A percentile compares a stretch with the other conserved stretches of the same genome.
Evolutionary conservation across 2,888 invertebrate genomes (phyloP).

Genomic region (Caenorhabditis macrosperma): DNA sequence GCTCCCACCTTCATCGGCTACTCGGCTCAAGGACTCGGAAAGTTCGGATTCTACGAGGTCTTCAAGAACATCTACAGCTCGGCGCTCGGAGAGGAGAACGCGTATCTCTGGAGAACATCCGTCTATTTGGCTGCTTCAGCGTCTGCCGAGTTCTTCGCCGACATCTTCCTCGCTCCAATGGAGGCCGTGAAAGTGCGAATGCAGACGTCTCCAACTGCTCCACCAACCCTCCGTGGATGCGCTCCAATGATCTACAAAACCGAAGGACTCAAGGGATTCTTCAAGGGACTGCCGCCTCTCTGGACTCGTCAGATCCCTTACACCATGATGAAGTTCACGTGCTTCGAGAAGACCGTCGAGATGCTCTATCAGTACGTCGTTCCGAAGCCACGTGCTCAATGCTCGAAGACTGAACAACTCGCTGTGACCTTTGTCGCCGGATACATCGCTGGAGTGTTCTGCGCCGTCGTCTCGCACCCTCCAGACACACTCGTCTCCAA

Average conservation of each 20-base stretch:
- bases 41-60: constrained; percentile 95
- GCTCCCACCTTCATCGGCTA: constrained; percentile 96
- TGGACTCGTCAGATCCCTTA: constrained; percentile 97
- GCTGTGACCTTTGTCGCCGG: constrained; percentile 95
- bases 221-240: constrained; percentile 62
- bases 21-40: constrained; percentile 91
- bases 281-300: constrained; percentile 89
- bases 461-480: constrained; percentile 97
- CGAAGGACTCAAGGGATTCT: constrained; percentile 82
- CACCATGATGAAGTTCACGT: constrained; percentile 99
- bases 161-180: constrained; percentile 95
- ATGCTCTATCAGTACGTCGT: constrained; percentile 88
- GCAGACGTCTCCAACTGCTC: constrained; percentile 67
- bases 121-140: constrained; percentile 93
- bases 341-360: constrained; percentile 95
- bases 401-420: constrained; percentile 92
- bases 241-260: constrained; percentile 65
- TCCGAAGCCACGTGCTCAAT: constrained; percentile 86
- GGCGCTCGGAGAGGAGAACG: constrained; percentile 82
- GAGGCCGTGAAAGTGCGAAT: constrained; percentile 88
- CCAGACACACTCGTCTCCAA: constrained; percentile 97
- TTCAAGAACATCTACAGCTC: constrained; percentile 91
- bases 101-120: constrained; percentile 82
- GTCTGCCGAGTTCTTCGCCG: constrained; percentile 96
- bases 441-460: constrained; percentile 95